phyloP scores from a whole-genome alignment of 2,888 invertebrate genomes.

The Lasioglossum lativentre region DNA sequence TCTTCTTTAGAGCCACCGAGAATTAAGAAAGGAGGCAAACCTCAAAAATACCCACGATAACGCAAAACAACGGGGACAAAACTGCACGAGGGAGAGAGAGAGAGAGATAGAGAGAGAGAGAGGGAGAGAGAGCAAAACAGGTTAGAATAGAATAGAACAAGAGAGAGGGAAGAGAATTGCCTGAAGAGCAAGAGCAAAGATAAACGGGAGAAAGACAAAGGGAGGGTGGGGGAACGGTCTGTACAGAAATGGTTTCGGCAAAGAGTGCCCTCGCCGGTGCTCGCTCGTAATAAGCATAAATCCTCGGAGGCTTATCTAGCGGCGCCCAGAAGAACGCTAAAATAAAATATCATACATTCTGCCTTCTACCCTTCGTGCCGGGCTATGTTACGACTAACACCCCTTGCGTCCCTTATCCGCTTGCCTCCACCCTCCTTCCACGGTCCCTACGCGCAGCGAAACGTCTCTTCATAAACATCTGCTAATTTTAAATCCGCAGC shows the following conservation, averaged over 20 bases:
- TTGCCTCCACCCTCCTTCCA: conserved; percentile 44
- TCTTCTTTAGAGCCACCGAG: neutral
- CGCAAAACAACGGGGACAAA: conserved; percentile 24
- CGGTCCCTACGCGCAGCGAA: conserved; percentile 23
- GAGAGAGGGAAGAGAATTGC: conserved; percentile 21
- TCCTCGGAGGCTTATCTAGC: conserved; percentile 84
- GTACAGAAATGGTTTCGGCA: conserved; percentile 76
- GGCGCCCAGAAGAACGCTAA: conserved; percentile 83
- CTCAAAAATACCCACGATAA: conserved; percentile 7
- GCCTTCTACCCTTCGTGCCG: conserved; percentile 77
- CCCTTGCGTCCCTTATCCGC: conserved; percentile 58
- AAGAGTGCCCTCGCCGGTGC: conserved; percentile 75
- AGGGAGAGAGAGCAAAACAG: conserved; percentile 15
- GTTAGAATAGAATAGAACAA: conserved; percentile 47
- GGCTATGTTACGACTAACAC: conserved; percentile 65
- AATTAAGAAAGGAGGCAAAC: neutral
- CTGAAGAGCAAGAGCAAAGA: conserved; percentile 41
- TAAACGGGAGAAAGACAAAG: conserved; percentile 54
- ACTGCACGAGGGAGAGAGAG: conserved; percentile 38
- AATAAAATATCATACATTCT: conserved; percentile 84
- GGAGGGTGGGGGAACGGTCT: conserved; percentile 61
- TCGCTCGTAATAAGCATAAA: conserved; percentile 84
- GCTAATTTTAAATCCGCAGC: conserved; percentile 7
- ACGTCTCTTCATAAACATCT: conserved; percentile 43
- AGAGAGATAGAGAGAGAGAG: no score